Conservation (phyloP, 2,113 vertebrate genomes). For the Chamaea fasciata region DNA sequence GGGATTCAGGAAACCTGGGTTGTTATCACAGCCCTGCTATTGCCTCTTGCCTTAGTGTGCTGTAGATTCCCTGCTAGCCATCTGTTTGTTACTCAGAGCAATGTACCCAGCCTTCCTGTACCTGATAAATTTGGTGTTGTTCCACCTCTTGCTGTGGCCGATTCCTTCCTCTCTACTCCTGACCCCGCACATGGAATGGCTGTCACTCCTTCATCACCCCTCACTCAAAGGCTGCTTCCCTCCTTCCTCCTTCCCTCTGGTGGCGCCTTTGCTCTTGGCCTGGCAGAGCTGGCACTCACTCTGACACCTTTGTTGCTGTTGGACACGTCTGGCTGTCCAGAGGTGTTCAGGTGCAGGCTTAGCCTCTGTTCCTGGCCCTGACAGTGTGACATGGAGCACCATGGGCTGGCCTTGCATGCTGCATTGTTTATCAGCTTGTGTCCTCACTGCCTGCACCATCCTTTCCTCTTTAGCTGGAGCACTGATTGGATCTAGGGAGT, state of each 20-base stretch:
- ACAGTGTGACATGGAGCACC: neutral
- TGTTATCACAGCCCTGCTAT: neutral
- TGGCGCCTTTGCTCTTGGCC: neutral
- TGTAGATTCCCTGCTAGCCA: slow-evolving; percentile 28
- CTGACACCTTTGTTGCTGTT: neutral
- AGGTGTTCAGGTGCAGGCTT: neutral
- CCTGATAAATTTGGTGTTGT: neutral
- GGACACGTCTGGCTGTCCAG: accelerated
- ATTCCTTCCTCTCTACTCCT: neutral
- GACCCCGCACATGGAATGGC: neutral
- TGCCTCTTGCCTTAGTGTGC: neutral
- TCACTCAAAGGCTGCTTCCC: neutral
- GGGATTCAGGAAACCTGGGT: slow-evolving; percentile 26
- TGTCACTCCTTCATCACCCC: neutral
- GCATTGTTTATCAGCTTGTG: accelerated
- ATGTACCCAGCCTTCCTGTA: slow-evolving; percentile 20
- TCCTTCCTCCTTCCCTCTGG: neutral
- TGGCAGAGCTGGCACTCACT: neutral
- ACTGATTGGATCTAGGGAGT: neutral
- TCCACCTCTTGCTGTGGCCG: neutral
- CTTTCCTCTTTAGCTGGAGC: neutral
- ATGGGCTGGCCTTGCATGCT: neutral
- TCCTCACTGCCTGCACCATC: neutral
- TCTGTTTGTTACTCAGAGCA: slow-evolving; percentile 46
- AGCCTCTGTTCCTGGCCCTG: neutral